Evolutionary conservation across 2,888 invertebrate genomes (phyloP).

Genomic region (Anthrax anthrax): DNA sequence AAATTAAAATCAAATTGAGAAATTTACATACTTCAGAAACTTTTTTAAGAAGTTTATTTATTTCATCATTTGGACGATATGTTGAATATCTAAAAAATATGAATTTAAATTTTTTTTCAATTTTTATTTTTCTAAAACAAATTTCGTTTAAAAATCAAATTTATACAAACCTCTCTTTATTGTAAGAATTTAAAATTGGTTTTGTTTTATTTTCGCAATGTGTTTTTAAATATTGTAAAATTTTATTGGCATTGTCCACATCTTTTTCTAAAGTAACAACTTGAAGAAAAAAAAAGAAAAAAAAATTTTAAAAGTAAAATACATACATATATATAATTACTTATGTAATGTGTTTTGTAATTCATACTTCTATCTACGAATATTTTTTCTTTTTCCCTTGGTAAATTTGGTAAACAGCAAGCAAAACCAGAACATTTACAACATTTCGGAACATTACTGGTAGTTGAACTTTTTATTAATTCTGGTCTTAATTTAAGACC

Average conservation of each 20-base stretch:
- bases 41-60: constrained; percentile 1
- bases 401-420: constrained; percentile 17
- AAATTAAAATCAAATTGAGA: too few species aligned
- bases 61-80: constrained; percentile 2
- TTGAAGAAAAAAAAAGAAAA: constrained; percentile 10
- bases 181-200: not conserved
- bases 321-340: not conserved
- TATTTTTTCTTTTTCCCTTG: constrained; percentile 22
- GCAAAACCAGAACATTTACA: constrained; percentile 21
- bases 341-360: not conserved
- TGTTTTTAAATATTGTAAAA: constrained; percentile 19
- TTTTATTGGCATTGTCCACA: constrained; percentile 22
- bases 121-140: not conserved
- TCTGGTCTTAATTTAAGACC: constrained; percentile 22
- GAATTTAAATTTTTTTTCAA: not conserved
- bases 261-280: constrained; percentile 25
- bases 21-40: not conserved
- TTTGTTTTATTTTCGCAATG: constrained; percentile 1
- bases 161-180: not conserved
- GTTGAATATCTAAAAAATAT: not conserved
- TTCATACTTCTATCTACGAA: constrained; percentile 24
- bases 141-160: too few species aligned
- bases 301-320: not conserved
- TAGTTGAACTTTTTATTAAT: not conserved
- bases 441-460: constrained; percentile 16